phyloP scores from a whole-genome alignment of 2,888 invertebrate genomes.

The Lepidocyrtoides sp. region DNA sequence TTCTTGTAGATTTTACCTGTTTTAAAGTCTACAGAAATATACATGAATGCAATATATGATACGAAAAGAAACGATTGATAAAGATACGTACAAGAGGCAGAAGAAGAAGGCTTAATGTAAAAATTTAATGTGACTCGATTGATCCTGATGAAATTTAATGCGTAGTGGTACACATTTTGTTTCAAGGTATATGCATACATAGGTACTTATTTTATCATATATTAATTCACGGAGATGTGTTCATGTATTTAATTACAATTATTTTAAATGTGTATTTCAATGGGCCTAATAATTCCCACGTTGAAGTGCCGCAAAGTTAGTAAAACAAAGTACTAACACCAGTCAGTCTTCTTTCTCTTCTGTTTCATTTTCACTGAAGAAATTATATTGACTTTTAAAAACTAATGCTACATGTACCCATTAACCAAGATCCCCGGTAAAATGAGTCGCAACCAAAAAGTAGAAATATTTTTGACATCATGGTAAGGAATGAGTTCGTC shows the following conservation, averaged over 20 bases:
- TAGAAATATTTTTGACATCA: neutral
- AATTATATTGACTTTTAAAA: neutral
- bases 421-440: neutral
- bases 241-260: neutral
- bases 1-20: slow-evolving; percentile 68
- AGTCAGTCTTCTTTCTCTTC: neutral
- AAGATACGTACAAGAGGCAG: no score
- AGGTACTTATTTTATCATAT: no score
- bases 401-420: neutral
- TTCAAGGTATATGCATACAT: no score
- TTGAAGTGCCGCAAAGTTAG: no score
- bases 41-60: neutral
- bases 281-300: slow-evolving; percentile 28
- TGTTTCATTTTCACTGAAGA: neutral
- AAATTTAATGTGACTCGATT: no score
- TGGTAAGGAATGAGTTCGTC: neutral
- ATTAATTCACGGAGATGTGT: neutral
- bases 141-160: no score
- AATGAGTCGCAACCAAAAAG: neutral
- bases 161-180: no score
- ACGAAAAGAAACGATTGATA: no score
- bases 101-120: no score
- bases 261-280: neutral
- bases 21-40: slow-evolving; percentile 68
- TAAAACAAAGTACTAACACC: neutral